A percentile compares a stretch with the other conserved stretches of the same genome.
Evolutionary conservation across 1,140 invertebrate genomes (phyloP).

Genomic region (Anadara kagoshimensis): DNA sequence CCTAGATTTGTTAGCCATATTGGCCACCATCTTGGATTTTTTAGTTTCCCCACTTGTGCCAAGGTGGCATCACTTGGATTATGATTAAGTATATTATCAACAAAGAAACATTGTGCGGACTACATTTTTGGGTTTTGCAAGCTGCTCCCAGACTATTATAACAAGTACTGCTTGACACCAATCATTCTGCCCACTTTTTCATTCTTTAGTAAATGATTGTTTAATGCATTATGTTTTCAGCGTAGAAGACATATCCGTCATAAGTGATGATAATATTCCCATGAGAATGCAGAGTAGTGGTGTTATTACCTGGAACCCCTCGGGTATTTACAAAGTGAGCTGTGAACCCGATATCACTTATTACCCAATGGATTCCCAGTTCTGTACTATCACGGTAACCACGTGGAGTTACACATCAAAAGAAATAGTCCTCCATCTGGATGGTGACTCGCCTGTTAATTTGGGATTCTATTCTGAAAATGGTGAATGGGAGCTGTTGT

Average conservation of each 20-base stretch:
- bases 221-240: too few species aligned
- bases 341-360: constrained; percentile 25
- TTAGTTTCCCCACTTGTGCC: too few species aligned
- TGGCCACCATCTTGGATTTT: too few species aligned
- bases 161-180: too few species aligned
- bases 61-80: too few species aligned
- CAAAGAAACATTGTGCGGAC: too few species aligned
- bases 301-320: constrained; percentile 15
- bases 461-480: constrained; percentile 29
- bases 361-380: constrained; percentile 20
- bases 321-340: constrained; percentile 13
- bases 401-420: constrained; percentile 13
- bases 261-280: constrained; percentile 3
- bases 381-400: constrained; percentile 12
- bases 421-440: not conserved
- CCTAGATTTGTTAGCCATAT: too few species aligned
- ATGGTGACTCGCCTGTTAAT: constrained; percentile 7
- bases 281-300: constrained; percentile 11
- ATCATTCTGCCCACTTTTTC: too few species aligned
- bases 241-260: constrained; percentile 12
- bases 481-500: constrained; percentile 37
- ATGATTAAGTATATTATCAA: too few species aligned
- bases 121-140: too few species aligned
- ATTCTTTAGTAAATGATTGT: too few species aligned
- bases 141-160: too few species aligned